Evolutionary conservation across 1,140 invertebrate species (phyloP), one percentile per base, ranked within the genome.

Genomic region (Acromyrmex echinatior): DNA sequence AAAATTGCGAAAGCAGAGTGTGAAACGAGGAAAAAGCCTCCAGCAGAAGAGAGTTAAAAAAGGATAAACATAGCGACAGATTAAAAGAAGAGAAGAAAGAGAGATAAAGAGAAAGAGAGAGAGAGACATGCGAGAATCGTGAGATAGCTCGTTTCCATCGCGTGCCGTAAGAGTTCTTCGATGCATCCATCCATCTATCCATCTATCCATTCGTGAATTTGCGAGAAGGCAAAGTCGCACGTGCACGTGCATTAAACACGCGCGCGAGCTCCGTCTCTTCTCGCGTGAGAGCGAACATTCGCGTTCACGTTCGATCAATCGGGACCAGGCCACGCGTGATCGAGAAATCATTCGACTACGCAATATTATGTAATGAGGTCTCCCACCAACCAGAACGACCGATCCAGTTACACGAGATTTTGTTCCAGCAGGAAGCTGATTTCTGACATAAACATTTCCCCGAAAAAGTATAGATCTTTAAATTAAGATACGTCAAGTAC

Each of bases 101-200:
- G 21, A 63, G 58, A 62, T 25, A 85, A 51, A 65, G 68, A 66
- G 74, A 51, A 70, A 65, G 65, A 66, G 74, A 51, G 77, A 70
- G 25, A 16, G 58, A 31, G 31, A 31, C 4, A 31, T 51, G 60
- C 58, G 28, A 66, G 70, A 88, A 74, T 93, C 92, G 92, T 91
- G 93, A 89, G 91, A 92, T 87, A 92, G 88, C 92, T 92, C 88
- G 84, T 91, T 91, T 93, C 78, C 63, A 86, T 92, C 82, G 79
- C 10, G 39, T 25, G 28, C 88, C 87, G 66, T 63, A 66, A 70
- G 82, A 66, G 25, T 58, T 39, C 76, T 16, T 14, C 63, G 66
- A 85, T 68, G 56, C n/a, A 71, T 82, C n/a, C 49, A 18, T 58
- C 49, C 16, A 60, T 74, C 68, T 28, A 5, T 58, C 4, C 21